phyloP scores from a whole-genome alignment of 2,888 invertebrate genomes.

The Sphecodes monilicornis region DNA sequence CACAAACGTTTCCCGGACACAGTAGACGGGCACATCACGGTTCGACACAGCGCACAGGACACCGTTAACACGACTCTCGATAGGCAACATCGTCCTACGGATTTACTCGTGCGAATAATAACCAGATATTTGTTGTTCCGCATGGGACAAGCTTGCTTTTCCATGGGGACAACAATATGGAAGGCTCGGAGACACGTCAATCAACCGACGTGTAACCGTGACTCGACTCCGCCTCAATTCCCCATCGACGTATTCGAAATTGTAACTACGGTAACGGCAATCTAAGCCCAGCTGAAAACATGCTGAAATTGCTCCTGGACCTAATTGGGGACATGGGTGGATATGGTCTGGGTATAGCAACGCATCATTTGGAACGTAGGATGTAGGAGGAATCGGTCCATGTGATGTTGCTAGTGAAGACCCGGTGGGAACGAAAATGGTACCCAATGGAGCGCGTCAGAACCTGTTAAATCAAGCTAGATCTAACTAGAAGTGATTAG shows the following conservation, averaged over 20 bases:
- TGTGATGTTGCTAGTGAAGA: too few species aligned
- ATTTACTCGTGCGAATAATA: background rate
- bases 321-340: background rate
- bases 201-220: background rate
- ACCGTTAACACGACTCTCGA: conserved; percentile 12
- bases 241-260: background rate
- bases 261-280: background rate
- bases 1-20: conserved; percentile 48
- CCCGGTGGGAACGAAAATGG: too few species aligned
- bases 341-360: background rate
- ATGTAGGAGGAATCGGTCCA: too few species aligned
- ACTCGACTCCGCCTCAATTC: background rate
- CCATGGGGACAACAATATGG: background rate
- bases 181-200: background rate
- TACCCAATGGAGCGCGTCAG: too few species aligned
- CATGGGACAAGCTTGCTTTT: background rate
- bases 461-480: too few species aligned
- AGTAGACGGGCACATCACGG: conserved; percentile 31
- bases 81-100: background rate
- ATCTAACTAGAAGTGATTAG: too few species aligned
- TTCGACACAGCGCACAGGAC: conserved; percentile 11
- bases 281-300: background rate
- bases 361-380: background rate
- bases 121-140: background rate
- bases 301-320: background rate